Evolutionary conservation across 1,140 invertebrate genomes (phyloP).

Genomic region (Marisa cornuarietis): DNA sequence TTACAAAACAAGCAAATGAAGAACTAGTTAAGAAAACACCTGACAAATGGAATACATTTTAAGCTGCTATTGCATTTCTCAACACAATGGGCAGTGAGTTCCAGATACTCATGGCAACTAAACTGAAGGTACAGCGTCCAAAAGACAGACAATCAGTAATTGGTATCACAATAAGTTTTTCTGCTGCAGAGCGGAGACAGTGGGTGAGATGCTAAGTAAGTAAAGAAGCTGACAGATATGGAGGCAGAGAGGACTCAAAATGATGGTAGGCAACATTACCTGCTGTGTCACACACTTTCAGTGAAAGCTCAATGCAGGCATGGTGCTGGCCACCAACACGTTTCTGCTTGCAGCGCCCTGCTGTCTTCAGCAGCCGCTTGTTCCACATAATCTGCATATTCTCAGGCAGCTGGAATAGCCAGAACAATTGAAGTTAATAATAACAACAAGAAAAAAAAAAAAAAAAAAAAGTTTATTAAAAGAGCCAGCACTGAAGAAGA

Average conservation of each 20-base stretch:
- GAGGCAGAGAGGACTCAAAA: background rate
- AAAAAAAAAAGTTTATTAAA: no score
- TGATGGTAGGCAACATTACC: slow-evolving; percentile 41
- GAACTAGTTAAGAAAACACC: no score
- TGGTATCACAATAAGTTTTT: no score
- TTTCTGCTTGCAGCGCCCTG: slow-evolving; percentile 75
- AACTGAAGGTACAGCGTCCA: no score
- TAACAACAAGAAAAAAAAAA: no score
- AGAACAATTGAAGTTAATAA: background rate
- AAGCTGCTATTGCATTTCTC: no score
- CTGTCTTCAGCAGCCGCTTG: slow-evolving; percentile 78
- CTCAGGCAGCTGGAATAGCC: slow-evolving; percentile 38
- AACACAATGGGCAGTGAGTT: no score
- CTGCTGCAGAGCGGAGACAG: background rate
- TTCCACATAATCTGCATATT: slow-evolving; percentile 82
- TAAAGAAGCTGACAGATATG: background rate
- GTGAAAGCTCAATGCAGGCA: slow-evolving; percentile 71
- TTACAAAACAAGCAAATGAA: no score
- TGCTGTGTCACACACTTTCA: slow-evolving; percentile 69
- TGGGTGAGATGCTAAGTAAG: background rate
- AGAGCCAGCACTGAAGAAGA: no score
- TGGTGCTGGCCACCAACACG: slow-evolving; percentile 52
- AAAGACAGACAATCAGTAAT: no score
- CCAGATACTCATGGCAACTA: no score
- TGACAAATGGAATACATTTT: no score